These are phyloP conservation scores for Budorcas taxicolor DNA, from an alignment of 2,113 vertebrate genomes.

Conservation along the genomic window DNA sequence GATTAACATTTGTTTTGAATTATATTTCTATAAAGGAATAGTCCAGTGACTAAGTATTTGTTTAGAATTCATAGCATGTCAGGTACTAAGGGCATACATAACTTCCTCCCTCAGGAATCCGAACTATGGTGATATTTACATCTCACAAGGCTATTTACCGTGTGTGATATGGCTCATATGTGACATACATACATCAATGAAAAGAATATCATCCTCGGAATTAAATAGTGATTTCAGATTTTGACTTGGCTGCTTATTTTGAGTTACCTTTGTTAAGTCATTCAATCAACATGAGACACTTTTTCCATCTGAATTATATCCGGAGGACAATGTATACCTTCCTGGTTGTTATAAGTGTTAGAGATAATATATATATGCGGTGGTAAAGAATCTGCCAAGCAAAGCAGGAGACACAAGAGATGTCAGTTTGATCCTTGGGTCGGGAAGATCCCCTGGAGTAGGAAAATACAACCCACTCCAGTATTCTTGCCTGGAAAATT, in stretches of 20 bases:
- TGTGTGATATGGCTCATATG: not conserved
- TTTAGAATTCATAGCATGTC: not conserved
- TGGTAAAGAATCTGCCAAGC: not conserved
- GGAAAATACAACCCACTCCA: not conserved
- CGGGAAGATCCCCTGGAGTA: not conserved
- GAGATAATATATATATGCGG: not conserved
- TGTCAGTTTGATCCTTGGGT: not conserved
- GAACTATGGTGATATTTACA: conserved; percentile 14
- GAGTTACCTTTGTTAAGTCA: not conserved
- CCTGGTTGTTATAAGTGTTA: not conserved
- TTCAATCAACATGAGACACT: not conserved
- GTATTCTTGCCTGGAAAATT: not conserved
- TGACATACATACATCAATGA: not conserved
- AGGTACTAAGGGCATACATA: not conserved
- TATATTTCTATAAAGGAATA: not conserved
- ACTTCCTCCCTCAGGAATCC: not conserved
- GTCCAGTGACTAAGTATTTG: not conserved
- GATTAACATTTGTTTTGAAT: not conserved
- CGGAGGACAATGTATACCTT: not conserved
- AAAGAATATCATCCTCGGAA: not conserved
- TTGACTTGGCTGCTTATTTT: not conserved
- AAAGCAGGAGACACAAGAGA: not conserved
- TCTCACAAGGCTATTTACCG: not conserved
- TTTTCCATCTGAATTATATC: not conserved
- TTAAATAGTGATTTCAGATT: not conserved